These are phyloP conservation scores for Acronicta leporina DNA, from an alignment of 2,888 invertebrate species.

Conservation along the genomic window DNA sequence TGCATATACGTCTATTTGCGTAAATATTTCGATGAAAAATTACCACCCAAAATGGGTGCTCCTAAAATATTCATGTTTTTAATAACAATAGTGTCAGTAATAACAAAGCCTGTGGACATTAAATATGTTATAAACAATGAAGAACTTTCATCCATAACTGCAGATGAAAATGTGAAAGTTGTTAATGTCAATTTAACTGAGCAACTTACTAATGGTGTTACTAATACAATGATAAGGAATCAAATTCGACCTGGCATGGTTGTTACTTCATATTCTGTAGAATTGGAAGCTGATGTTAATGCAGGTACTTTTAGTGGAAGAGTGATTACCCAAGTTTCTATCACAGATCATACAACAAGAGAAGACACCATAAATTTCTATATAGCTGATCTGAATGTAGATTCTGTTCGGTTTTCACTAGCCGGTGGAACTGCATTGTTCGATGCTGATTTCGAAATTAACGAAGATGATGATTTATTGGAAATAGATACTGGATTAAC, in stretches of 20 bases:
- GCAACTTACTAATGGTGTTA: not conserved
- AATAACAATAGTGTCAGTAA: slow-evolving; percentile 42
- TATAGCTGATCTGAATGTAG: slow-evolving; percentile 59
- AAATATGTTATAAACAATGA: slow-evolving; percentile 3
- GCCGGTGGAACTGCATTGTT: slow-evolving; percentile 49
- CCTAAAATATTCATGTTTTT: slow-evolving; percentile 50
- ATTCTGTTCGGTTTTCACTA: slow-evolving; percentile 61
- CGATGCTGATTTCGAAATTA: slow-evolving; percentile 46
- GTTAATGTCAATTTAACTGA: slow-evolving; percentile 13
- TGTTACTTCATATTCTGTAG: slow-evolving; percentile 62
- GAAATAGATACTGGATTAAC: slow-evolving; percentile 60
- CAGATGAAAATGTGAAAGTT: slow-evolving; percentile 12
- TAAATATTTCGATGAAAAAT: slow-evolving; percentile 43
- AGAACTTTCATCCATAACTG: not conserved
- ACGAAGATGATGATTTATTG: slow-evolving; percentile 64
- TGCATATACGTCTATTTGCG: slow-evolving; percentile 44
- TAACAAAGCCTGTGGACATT: slow-evolving; percentile 58
- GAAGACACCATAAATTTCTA: slow-evolving; percentile 66
- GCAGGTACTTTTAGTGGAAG: slow-evolving; percentile 64
- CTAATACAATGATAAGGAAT: slow-evolving; percentile 40
- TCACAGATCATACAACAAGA: slow-evolving; percentile 56
- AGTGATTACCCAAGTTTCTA: slow-evolving; percentile 58
- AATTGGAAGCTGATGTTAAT: slow-evolving; percentile 59
- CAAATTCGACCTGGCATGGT: slow-evolving; percentile 70
- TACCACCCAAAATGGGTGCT: slow-evolving; percentile 52